A percentile compares a stretch with the other conserved stretches of the same genome.
Conservation (phyloP, 2,113 vertebrate genomes). For the Dromaius novaehollandiae region DNA sequence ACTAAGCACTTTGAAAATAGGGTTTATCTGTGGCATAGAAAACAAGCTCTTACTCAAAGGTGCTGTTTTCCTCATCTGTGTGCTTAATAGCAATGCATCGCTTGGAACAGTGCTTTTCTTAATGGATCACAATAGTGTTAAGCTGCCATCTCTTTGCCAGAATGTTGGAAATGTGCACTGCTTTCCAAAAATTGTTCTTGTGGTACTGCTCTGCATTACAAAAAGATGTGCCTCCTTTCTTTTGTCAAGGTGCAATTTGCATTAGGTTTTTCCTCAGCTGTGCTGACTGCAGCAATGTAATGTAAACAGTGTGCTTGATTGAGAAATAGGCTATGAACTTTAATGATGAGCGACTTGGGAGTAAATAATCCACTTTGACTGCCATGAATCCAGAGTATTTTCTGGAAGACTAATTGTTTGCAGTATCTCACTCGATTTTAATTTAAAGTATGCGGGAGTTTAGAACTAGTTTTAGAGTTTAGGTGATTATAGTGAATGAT, state of each 20-base stretch:
- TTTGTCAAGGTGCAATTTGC: fast-evolving
- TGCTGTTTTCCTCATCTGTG: background rate
- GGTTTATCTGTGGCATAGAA: background rate
- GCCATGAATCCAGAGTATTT: background rate
- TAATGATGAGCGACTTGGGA: background rate
- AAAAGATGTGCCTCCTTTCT: background rate
- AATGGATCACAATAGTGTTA: background rate
- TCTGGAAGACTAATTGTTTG: background rate
- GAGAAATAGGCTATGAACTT: background rate
- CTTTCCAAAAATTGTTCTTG: background rate
- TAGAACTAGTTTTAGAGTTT: background rate
- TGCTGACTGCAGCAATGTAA: background rate
- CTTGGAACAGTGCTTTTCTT: background rate
- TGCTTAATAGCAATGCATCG: fast-evolving
- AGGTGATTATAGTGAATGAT: background rate
- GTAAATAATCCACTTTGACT: fast-evolving
- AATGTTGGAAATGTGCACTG: background rate
- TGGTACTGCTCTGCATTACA: background rate
- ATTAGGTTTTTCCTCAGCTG: background rate
- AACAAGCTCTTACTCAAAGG: background rate
- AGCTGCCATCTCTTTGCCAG: background rate
- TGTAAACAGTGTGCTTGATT: background rate
- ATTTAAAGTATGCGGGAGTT: background rate
- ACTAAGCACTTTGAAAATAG: background rate
- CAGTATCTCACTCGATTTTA: background rate